phyloP scores from a whole-genome alignment of 2,888 invertebrate species.

The Netelia fuscicornis region DNA sequence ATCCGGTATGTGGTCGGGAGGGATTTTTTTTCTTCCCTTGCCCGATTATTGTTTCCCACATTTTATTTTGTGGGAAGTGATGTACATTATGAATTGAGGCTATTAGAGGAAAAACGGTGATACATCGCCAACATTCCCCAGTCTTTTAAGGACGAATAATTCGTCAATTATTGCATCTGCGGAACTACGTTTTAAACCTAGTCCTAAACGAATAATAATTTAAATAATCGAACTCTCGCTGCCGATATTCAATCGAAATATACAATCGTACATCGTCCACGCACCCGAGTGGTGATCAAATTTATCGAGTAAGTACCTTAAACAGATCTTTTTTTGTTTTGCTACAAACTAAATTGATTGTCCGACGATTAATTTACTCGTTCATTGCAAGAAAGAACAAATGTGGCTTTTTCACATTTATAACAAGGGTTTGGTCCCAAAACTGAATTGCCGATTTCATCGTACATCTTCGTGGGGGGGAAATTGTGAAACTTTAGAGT shows the following conservation, averaged over 20 bases:
- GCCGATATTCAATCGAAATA: slow-evolving; percentile 27
- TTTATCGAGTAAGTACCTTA: slow-evolving; percentile 43
- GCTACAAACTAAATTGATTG: slow-evolving; percentile 67
- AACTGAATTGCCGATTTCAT: slow-evolving; percentile 61
- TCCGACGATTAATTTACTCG: slow-evolving; percentile 57
- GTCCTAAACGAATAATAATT: slow-evolving; percentile 58
- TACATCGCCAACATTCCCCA: slow-evolving; percentile 1
- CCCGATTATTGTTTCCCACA: not conserved
- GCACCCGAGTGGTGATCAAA: slow-evolving; percentile 28
- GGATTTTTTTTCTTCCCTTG: not conserved
- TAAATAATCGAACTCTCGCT: slow-evolving; percentile 23
- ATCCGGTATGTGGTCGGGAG: not conserved
- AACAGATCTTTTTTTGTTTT: not conserved
- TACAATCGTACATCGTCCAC: slow-evolving; percentile 33
- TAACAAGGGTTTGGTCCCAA: slow-evolving; percentile 66
- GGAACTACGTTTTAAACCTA: slow-evolving; percentile 18
- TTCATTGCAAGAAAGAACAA: slow-evolving; percentile 38
- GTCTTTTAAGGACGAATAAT: slow-evolving; percentile 1
- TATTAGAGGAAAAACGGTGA: slow-evolving; percentile 1
- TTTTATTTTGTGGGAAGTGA: not conserved
- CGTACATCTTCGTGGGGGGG: slow-evolving; percentile 39
- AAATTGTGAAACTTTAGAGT: slow-evolving; percentile 34
- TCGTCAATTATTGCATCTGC: slow-evolving; percentile 54
- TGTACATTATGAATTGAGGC: not conserved
- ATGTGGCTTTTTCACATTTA: slow-evolving; percentile 23